Evolutionary conservation across 2,797 vertebrate species (phyloP).

Genomic region (Sparidentex hasta): DNA sequence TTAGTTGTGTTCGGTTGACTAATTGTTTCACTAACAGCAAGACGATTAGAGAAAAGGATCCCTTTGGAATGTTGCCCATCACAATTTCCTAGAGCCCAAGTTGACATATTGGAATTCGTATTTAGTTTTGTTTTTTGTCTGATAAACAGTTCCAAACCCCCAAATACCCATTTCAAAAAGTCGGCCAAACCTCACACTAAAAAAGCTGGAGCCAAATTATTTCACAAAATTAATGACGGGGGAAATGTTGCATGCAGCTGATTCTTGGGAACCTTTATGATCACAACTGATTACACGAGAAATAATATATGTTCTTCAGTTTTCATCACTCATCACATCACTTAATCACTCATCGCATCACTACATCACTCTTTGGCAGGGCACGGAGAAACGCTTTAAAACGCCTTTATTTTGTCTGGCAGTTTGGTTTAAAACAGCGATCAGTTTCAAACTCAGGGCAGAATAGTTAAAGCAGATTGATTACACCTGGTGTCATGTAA

Average conservation of each 20-base stretch:
- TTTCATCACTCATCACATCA: too few species aligned
- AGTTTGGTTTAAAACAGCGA: not conserved
- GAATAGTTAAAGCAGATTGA: not conserved
- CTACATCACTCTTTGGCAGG: not conserved
- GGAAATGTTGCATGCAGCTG: not conserved
- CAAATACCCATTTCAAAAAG: not conserved
- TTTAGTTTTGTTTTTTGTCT: slow-evolving; percentile 1
- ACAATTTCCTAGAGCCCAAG: not conserved
- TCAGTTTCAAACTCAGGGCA: not conserved
- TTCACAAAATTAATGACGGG: not conserved
- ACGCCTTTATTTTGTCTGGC: not conserved
- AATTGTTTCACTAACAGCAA: too few species aligned
- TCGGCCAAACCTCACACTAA: not conserved
- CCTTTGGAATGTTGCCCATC: not conserved
- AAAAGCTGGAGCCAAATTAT: not conserved
- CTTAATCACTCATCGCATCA: too few species aligned
- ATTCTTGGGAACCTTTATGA: not conserved
- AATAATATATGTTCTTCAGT: not conserved
- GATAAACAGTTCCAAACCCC: not conserved
- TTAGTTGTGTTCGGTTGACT: too few species aligned
- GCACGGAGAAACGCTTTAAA: not conserved
- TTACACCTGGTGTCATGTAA: not conserved
- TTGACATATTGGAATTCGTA: not conserved
- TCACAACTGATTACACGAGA: not conserved
- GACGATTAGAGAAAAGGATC: not conserved